Base-by-base conservation (phyloP, 2,888 invertebrate species). In the Noctua janthina region DNA sequence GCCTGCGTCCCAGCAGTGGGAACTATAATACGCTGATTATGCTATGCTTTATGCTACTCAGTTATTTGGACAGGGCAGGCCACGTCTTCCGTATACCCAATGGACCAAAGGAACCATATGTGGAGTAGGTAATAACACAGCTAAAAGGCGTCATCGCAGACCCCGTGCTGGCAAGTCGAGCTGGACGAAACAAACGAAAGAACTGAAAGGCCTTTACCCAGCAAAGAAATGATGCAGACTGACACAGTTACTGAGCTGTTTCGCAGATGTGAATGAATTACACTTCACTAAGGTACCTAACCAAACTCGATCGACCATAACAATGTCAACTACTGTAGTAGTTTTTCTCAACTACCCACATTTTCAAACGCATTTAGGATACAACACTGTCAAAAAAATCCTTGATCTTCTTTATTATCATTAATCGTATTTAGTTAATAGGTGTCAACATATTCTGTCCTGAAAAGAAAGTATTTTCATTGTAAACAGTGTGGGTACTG, bases 401-500 rank as follows among this genome's bases (percentile, higher is more conserved):
- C 20, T 66, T 73, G 17, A 29, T 11, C 7, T 51, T 13, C 29
- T n/a, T 64, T 39, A 2, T 39, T 17, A 11, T 1, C n/a, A 73
- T 70, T 66, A 35, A 62, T 66, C 59, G 39, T 73, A 59, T n/a
- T 54, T n/a, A 62, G 7, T 56, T 49, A 56, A 69, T 59, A 59
- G 35, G 35, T 39, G 1, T 1, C 7, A 11, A 62, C 11, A 66
- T 72, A n/a, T 46, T 76, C 74, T 59, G 64, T 82, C 77, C 49
- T 29, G 11, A 8, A 74, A 64, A 72, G 64, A 70, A 78, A 78
- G 72, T 17, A 43, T 75, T 59, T 29, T 15, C 1, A 75, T 62
- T 73, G 54, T 70, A 35, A 74, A 79, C 35, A 68, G 54, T 75
- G 23, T 54, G 76, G 4, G 11, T 68, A 56, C 49, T 35, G 35